These are phyloP conservation scores for Dicrurus megarhynchus DNA, from an alignment of 2,113 vertebrate species.

Conservation along the genomic window DNA sequence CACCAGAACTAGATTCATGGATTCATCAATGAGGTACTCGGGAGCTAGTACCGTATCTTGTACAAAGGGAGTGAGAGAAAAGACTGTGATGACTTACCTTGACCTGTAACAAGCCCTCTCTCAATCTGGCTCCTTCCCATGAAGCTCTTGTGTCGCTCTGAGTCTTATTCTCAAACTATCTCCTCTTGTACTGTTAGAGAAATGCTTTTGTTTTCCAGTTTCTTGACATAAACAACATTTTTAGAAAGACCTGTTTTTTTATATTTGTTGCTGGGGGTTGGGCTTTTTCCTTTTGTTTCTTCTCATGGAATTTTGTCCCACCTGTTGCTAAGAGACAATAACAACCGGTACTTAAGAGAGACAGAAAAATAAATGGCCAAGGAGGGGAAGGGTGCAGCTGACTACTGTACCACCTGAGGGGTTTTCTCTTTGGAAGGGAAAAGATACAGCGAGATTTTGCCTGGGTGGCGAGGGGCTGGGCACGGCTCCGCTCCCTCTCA, in stretches of 20 bases:
- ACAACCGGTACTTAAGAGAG: accelerated
- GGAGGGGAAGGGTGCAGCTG: not conserved
- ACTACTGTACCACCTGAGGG: no score
- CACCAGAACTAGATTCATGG: not conserved
- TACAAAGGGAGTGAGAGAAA: not conserved
- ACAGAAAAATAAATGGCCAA: not conserved
- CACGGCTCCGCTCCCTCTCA: accelerated
- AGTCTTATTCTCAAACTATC: not conserved
- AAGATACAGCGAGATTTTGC: accelerated
- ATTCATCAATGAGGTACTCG: not conserved
- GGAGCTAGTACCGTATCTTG: not conserved
- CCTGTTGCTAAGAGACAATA: not conserved
- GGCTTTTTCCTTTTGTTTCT: not conserved
- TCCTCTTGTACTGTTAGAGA: not conserved
- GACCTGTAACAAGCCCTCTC: not conserved
- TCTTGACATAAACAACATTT: not conserved
- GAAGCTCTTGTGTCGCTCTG: accelerated
- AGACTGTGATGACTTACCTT: not conserved
- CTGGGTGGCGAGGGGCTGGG: accelerated
- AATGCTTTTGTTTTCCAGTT: not conserved
- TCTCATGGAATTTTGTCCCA: not conserved
- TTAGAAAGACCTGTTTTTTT: not conserved
- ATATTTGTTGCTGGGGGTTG: not conserved
- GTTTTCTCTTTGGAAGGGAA: not conserved
- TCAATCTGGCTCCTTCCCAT: not conserved